Evolutionary conservation across 2,797 vertebrate species (phyloP).

Genomic region (Trematomus bernacchii): DNA sequence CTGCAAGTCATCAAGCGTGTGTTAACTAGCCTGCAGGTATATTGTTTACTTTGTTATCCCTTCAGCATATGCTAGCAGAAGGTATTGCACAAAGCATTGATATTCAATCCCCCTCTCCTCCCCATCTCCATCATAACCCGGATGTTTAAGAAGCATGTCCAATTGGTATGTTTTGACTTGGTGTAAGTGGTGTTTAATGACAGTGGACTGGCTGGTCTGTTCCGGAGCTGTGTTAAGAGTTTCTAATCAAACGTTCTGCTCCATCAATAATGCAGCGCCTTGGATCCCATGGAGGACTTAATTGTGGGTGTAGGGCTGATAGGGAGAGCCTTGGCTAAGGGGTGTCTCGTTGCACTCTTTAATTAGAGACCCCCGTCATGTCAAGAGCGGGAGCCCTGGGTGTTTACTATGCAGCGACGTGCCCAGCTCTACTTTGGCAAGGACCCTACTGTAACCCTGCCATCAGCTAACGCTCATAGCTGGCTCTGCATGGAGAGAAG

Average conservation of each 20-base stretch:
- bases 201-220: conserved; percentile 80
- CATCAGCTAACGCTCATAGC: conserved; percentile 56
- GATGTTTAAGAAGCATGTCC: conserved; percentile 81
- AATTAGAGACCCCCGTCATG: conserved; percentile 83
- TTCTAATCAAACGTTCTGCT: conserved; percentile 86
- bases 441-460: conserved; percentile 66
- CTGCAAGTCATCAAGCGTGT: conserved; percentile 70
- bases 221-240: conserved; percentile 81
- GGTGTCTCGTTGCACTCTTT: conserved; percentile 83
- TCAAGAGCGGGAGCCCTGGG: conserved; percentile 69
- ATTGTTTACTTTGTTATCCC: conserved; percentile 61
- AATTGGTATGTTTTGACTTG: conserved; percentile 83
- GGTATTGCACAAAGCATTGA: conserved; percentile 64
- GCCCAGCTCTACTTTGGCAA: conserved; percentile 71
- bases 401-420: conserved; percentile 74
- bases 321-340: conserved; percentile 71
- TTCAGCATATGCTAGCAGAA: conserved; percentile 46
- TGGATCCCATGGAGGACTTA: conserved; percentile 79
- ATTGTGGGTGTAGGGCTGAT: conserved; percentile 82
- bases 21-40: conserved; percentile 65
- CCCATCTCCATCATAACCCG: conserved; percentile 74
- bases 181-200: conserved; percentile 86
- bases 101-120: conserved; percentile 61
- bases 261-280: conserved; percentile 85
- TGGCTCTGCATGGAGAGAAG: conserved; percentile 30